These are phyloP conservation scores for Nemoura dubitans DNA, from an alignment of 2,888 invertebrate genomes.

Conservation along the genomic window DNA sequence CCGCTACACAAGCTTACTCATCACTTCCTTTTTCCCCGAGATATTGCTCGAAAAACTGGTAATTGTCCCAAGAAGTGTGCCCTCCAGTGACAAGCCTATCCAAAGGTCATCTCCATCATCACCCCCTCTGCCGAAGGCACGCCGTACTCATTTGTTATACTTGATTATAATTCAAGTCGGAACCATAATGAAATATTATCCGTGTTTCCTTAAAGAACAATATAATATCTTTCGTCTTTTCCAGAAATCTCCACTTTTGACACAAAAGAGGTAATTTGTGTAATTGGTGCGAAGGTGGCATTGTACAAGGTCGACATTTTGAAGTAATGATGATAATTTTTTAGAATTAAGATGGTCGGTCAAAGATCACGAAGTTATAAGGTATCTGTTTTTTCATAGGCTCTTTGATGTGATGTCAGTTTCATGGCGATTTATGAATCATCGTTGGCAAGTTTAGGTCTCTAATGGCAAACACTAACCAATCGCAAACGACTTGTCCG, in stretches of 20 bases:
- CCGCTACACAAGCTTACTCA: background rate
- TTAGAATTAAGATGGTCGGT: background rate
- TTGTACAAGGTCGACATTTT: background rate
- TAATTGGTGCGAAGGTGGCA: background rate
- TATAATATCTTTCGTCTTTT: background rate
- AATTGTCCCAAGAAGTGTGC: background rate
- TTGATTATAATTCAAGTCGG: background rate
- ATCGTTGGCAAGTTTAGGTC: background rate
- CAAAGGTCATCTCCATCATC: background rate
- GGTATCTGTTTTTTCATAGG: background rate
- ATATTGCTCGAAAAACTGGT: background rate
- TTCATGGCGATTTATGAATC: background rate
- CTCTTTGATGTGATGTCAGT: background rate
- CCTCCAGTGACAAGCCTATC: background rate
- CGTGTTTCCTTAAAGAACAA: background rate
- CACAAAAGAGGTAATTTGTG: background rate
- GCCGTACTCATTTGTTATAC: background rate
- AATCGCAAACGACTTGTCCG: background rate
- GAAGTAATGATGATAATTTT: background rate
- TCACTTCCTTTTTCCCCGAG: background rate
- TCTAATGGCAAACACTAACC: background rate
- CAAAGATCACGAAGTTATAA: background rate
- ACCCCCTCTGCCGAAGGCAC: background rate
- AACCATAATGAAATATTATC: background rate
- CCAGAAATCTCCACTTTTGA: background rate